Conservation (phyloP, 30 jellyfish, hydroid and myxozoan species). For the Hydractinia symbiolongicarpus region DNA sequence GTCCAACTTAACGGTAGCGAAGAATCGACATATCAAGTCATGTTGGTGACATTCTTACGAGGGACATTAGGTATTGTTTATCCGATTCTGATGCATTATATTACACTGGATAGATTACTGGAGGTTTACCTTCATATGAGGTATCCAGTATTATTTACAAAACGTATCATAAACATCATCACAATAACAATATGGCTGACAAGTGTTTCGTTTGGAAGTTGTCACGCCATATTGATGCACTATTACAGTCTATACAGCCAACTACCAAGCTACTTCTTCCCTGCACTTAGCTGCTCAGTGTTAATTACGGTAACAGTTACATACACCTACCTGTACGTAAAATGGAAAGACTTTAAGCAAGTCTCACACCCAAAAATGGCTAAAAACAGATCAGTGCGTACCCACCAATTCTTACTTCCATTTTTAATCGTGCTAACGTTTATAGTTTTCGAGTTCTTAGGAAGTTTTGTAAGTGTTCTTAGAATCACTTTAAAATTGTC, state of each 20-base stretch:
- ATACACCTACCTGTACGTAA: background rate
- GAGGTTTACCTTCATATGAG: constrained; percentile 10
- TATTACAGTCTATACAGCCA: background rate
- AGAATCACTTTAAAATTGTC: background rate
- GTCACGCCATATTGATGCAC: background rate
- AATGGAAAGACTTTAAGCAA: background rate
- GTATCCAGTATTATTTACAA: constrained; percentile 9
- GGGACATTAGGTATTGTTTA: constrained; percentile 4
- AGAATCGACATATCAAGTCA: background rate
- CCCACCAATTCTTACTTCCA: constrained; percentile 9
- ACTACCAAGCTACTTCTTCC: background rate
- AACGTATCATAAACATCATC: background rate
- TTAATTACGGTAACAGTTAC: background rate
- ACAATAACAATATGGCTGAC: background rate
- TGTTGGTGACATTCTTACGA: background rate
- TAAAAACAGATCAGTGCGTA: background rate
- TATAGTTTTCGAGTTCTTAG: background rate
- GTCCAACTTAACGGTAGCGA: background rate
- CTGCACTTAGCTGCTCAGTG: background rate
- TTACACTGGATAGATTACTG: constrained; percentile 6
- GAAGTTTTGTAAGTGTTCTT: background rate
- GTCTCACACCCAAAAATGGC: background rate
- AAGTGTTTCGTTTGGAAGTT: background rate
- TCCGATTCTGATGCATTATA: constrained; percentile 16
- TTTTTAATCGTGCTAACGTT: background rate